Evolutionary conservation across 2,113 vertebrate genomes (phyloP).

Genomic region (Zosterops hypoxanthus): DNA sequence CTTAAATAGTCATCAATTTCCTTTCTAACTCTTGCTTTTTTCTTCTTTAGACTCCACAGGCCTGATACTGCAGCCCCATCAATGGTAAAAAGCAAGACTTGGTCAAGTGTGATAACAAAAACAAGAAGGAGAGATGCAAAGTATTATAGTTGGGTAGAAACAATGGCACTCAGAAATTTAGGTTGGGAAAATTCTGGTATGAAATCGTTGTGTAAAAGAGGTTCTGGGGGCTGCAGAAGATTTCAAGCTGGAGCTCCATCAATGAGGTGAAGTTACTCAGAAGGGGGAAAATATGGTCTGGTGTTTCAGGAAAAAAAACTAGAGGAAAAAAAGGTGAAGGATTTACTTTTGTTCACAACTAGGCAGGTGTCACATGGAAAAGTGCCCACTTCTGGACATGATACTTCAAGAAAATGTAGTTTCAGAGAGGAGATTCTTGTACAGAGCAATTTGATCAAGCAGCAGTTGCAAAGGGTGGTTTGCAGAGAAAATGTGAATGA

Average conservation of each 20-base stretch:
- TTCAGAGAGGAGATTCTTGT: neutral
- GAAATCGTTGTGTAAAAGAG: neutral
- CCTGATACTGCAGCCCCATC: neutral
- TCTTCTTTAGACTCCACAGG: neutral
- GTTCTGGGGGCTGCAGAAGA: neutral
- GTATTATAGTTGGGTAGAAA: neutral
- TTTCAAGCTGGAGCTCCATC: neutral
- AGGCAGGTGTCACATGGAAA: neutral
- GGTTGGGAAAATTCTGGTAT: neutral
- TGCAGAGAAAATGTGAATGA: neutral
- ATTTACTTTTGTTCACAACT: neutral
- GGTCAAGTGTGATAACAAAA: neutral
- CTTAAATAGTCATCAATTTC: neutral
- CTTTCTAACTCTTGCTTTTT: neutral
- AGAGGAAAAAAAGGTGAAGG: neutral
- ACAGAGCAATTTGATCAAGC: neutral
- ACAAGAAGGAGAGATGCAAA: neutral
- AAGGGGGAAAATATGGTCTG: neutral
- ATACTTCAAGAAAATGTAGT: neutral
- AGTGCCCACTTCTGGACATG: neutral
- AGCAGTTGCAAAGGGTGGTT: neutral
- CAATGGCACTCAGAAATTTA: neutral
- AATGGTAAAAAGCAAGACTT: neutral
- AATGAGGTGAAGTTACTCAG: neutral
- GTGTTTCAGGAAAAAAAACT: neutral